These are phyloP conservation scores for Burhinus bistriatus DNA, from an alignment of 2,113 vertebrate genomes.

Conservation along the genomic window DNA sequence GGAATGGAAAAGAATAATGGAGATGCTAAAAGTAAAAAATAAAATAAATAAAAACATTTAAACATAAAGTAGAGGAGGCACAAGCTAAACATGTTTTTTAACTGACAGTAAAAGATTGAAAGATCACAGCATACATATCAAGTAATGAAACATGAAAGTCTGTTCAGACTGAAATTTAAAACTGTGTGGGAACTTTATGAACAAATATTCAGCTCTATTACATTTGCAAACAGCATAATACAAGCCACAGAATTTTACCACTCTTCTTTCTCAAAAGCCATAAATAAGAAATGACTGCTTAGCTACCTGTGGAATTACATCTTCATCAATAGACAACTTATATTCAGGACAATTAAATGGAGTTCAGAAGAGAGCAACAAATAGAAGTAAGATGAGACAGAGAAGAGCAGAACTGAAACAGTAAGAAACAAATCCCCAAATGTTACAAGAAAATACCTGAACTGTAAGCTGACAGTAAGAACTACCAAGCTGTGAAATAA, in stretches of 20 bases:
- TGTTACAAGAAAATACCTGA: not conserved
- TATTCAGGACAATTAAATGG: not conserved
- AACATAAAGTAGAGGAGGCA: not conserved
- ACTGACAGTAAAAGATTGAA: not conserved
- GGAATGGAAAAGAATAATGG: not conserved
- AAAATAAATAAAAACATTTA: not conserved
- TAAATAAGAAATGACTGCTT: not conserved
- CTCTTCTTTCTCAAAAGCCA: not conserved
- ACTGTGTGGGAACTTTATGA: not conserved
- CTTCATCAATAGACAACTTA: not conserved
- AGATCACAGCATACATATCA: not conserved
- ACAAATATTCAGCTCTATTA: not conserved
- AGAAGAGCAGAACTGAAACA: not conserved
- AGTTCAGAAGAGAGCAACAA: not conserved
- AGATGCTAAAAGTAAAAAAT: not conserved
- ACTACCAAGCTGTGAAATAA: not conserved
- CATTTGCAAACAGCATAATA: not conserved
- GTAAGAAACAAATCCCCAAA: not conserved
- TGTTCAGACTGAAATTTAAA: not conserved
- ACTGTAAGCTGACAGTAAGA: not conserved
- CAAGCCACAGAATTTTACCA: not conserved
- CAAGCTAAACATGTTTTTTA: not conserved
- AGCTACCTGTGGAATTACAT: not conserved
- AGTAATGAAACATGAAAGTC: not conserved
- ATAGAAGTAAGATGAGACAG: not conserved